phyloP scores from a whole-genome alignment of 2,888 invertebrate genomes.

The Leptura quadrifasciata region DNA sequence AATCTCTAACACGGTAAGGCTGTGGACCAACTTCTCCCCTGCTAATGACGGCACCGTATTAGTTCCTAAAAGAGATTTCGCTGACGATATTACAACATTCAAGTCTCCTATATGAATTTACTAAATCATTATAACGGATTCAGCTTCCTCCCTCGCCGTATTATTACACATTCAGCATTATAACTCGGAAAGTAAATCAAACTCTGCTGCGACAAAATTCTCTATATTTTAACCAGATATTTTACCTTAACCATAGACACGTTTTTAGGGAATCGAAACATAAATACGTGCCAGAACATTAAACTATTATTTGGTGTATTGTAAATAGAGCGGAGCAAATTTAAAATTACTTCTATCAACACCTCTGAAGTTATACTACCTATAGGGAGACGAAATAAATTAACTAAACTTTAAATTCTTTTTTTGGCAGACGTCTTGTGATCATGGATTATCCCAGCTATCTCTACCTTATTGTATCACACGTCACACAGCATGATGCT shows the following conservation, averaged over 20 bases:
- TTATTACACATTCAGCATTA: constrained; percentile 50
- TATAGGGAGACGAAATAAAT: too few species aligned
- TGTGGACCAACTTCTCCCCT: constrained; percentile 30
- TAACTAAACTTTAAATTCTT: too few species aligned
- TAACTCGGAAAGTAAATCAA: constrained; percentile 48
- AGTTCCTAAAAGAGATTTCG: constrained; percentile 45
- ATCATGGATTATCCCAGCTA: too few species aligned
- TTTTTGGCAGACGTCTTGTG: too few species aligned
- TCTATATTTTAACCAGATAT: constrained; percentile 33
- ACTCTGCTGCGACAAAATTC: constrained; percentile 48
- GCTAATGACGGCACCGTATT: constrained; percentile 40
- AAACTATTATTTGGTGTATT: too few species aligned
- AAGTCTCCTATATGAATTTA: constrained; percentile 58
- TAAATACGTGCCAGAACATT: too few species aligned
- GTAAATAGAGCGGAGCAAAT: too few species aligned
- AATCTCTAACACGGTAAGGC: constrained; percentile 47
- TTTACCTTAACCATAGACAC: not conserved
- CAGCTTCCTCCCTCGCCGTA: constrained; percentile 50
- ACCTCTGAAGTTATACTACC: too few species aligned
- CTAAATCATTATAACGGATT: constrained; percentile 59
- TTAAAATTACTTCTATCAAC: too few species aligned
- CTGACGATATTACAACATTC: constrained; percentile 57
- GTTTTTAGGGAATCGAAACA: too few species aligned
- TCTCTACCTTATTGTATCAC: too few species aligned
- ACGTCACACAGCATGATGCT: too few species aligned